Base-by-base conservation (phyloP, 1,140 invertebrate genomes). In the Zaprionus nigranus region DNA sequence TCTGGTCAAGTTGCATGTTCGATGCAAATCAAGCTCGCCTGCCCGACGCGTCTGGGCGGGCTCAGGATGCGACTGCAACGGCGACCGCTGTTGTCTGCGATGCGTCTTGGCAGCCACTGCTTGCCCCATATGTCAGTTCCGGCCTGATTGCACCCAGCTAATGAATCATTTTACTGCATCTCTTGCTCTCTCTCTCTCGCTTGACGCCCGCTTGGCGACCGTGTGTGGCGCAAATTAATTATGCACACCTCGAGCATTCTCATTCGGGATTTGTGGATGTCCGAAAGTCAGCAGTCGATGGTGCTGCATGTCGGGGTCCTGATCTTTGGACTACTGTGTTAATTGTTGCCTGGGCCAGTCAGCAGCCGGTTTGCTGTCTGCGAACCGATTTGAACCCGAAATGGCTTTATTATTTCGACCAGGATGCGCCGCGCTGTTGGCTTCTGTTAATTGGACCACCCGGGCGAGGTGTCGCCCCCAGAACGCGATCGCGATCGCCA, bases 261-360 rank as follows among this genome's bases (percentile, higher is more conserved):
- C 79, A 70, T 59, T 74, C 59, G 67, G 57, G 70, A 76, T 76
- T 62, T 75, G 68, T 51, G 46, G 46, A 49, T 22, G 46, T 24
- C 20, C 20, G 46, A 51, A 22, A 22, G 46, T 12, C 46, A 49
- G 51, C 30, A 69, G 65, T 58, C 49, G 58, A 20, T 75, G 58
- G 53, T 71, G 71, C 46, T 34, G 68, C 65, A 54, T 70, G 79
- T 75, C 79, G 82, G 77, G 86, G 85, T 90, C 85, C 90, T 90
- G 85, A 90, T 90, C 85, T 90, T 82, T 90, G 72, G 85, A 90
- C 85, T 73, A 75, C 81, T 90, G 85, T 90, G 85, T 90, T 90
- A 90, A 90, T 90, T 90, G 86, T 90, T 80, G 75, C 36, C 46
- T 78, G 34, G 53, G 30, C 56, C 63, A 59, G 24, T 30, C 24